Percentiles rank a stretch among this genome's conserved stretches.
phyloP scores from a whole-genome alignment of 2,797 vertebrate genomes.

The Perodicticus potto region DNA sequence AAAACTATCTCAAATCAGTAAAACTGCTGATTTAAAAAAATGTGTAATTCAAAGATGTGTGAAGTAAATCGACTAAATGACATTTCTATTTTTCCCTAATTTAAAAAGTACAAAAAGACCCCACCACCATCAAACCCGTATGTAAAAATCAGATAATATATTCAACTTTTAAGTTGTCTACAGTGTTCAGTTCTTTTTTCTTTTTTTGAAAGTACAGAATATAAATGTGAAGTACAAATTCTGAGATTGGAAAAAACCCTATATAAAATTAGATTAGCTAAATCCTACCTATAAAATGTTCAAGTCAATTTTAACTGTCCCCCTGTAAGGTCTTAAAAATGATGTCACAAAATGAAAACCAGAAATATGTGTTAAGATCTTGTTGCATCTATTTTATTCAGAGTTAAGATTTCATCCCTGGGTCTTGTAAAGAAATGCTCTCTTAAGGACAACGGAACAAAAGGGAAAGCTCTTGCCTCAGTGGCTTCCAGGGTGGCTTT shows the following conservation, averaged over 20 bases:
- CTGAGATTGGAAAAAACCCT: not conserved
- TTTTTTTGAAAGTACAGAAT: not conserved
- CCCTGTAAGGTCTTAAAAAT: slow-evolving; percentile 26
- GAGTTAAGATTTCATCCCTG: slow-evolving; percentile 3
- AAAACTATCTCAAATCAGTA: not conserved
- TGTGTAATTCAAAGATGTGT: not conserved
- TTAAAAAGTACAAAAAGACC: not conserved
- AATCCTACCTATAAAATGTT: not conserved
- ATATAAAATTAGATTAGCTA: not conserved
- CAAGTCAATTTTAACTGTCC: slow-evolving; percentile 26
- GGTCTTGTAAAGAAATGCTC: slow-evolving; percentile 58
- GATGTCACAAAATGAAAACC: not conserved
- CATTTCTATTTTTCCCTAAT: not conserved
- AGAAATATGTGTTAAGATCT: not conserved
- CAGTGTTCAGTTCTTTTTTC: not conserved
- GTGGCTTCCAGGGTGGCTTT: slow-evolving; percentile 75
- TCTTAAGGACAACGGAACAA: slow-evolving; percentile 56
- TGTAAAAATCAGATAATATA: slow-evolving; percentile 6
- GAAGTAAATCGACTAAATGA: not conserved
- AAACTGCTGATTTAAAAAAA: not conserved
- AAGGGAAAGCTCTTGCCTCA: slow-evolving; percentile 72
- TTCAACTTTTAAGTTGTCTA: not conserved
- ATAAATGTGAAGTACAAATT: slow-evolving; percentile 18
- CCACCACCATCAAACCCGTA: not conserved
- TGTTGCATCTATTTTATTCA: not conserved